phyloP scores from a whole-genome alignment of 2,113 vertebrate species.

The Tinamus guttatus region DNA sequence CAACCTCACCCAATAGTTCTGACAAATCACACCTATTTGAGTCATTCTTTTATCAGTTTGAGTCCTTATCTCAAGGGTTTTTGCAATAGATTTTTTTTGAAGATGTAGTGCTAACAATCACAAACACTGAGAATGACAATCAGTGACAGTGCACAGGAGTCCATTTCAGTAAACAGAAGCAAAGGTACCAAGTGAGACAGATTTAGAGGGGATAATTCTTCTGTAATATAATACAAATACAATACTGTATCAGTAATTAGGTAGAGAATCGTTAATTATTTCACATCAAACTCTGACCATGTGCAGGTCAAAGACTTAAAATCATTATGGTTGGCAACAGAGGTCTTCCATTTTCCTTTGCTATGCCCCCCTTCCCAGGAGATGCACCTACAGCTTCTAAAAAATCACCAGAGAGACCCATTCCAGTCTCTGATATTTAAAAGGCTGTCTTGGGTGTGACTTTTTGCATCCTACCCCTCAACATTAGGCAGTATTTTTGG shows the following conservation, averaged over 20 bases:
- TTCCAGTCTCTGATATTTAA: neutral
- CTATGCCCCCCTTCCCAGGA: neutral
- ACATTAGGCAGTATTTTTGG: neutral
- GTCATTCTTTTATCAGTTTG: neutral
- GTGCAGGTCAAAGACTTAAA: neutral
- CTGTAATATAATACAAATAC: neutral
- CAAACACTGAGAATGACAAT: neutral
- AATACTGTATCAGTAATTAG: neutral
- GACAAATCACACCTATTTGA: neutral
- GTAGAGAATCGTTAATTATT: neutral
- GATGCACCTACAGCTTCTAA: neutral
- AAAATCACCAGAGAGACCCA: neutral
- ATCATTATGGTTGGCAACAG: neutral
- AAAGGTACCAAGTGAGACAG: neutral
- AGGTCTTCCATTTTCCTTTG: neutral
- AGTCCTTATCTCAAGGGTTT: neutral
- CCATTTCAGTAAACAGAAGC: neutral
- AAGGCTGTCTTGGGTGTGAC: neutral
- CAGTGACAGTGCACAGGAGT: neutral
- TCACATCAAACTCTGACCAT: neutral
- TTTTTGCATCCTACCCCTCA: neutral
- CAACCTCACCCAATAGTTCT: rapidly evolving
- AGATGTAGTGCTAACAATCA: neutral
- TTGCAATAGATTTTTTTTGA: neutral
- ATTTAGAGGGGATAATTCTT: neutral